Evolutionary conservation across 1,140 invertebrate genomes (phyloP), one percentile per base, ranked within the genome.

Genomic region (Globodera rostochiensis): DNA sequence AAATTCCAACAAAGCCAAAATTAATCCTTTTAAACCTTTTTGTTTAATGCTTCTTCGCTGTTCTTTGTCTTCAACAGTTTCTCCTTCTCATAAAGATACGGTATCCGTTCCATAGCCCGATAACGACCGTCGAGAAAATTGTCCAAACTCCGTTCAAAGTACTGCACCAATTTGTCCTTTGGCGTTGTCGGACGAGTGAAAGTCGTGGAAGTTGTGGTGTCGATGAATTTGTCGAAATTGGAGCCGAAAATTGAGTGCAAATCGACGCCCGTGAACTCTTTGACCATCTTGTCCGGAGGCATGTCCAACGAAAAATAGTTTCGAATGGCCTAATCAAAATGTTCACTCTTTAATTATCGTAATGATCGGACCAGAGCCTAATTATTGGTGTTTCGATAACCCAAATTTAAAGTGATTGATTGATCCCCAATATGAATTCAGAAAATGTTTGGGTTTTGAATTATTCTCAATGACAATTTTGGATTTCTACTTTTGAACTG

Each of bases 251-350:
- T 53, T 15, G 47, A 82, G 64, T 50, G 81, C 36, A 82, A 53
- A 64, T 74, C 78, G 25, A 74, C 64, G 19, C 81, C 81, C n/a
- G 69, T 60, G 15, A 82, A 8, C 25, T 70, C 73, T 81, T 74
- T 79, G 49, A 82, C 11, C 36, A 82, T n/a, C 73, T 82, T 70
- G 8, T 74, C 81, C 7, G 81, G 66, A 47, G 76, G 21, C 25
- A 60, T 25, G 50, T 82, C 74, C 81, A 82, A 47, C 13, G 81
- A 70, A 74, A 82, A 82, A 57, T 82, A 82, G 50, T 82, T 73
- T 11, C 21, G 53, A 15, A 73, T 79, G 13, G 81, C 76, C 66
- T 78, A 64, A 53, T 46, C 0, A 76, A 57, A 49, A 19, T 66
- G 1, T 66, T 21, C 1, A 66, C 13, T 15, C 25, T 66, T 13